Conservation (phyloP, 2,113 vertebrate species). For the Syrmaticus mikado region DNA sequence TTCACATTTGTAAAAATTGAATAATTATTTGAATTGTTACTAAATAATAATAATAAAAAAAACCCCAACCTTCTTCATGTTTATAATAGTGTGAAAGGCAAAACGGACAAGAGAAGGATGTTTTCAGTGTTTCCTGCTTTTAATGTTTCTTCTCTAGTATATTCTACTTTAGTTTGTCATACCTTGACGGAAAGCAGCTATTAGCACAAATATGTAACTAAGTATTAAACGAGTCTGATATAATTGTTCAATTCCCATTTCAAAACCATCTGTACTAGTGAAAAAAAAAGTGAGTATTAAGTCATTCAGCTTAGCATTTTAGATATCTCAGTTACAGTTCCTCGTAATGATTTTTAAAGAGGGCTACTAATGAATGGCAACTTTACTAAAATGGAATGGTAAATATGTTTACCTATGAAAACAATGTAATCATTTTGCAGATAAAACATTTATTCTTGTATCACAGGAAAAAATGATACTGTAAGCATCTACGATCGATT, state of each 20-base stretch:
- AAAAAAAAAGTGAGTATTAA: conserved; percentile 24
- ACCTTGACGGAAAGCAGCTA: background rate
- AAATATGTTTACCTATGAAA: conserved; percentile 51
- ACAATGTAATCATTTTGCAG: conserved; percentile 37
- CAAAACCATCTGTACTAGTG: background rate
- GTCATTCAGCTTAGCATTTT: conserved; percentile 18
- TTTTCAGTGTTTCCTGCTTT: background rate
- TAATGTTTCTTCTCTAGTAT: background rate
- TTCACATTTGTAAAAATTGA: background rate
- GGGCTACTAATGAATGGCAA: conserved; percentile 24
- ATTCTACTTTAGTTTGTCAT: background rate
- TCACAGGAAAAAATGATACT: background rate
- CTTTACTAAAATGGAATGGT: background rate
- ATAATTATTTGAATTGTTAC: background rate
- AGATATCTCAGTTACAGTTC: background rate
- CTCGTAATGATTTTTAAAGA: conserved; percentile 25
- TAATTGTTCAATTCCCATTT: background rate
- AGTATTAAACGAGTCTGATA: conserved; percentile 17
- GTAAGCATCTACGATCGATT: background rate
- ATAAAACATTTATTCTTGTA: conserved; percentile 1
- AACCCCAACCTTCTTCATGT: background rate
- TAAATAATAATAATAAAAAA: background rate
- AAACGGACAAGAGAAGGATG: background rate
- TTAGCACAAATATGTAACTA: conserved; percentile 14
- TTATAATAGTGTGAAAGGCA: background rate